A percentile compares a stretch with the other conserved stretches of the same genome.
Evolutionary conservation across 1,140 invertebrate species (phyloP).

Genomic region (Bombyx mori): ASM3026992v2 NC_085116.1:4223001-4223500

Average conservation of each 20-base stretch:
- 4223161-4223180: slow-evolving; percentile 81
- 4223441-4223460: slow-evolving; percentile 28
- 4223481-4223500: background rate
- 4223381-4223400: slow-evolving; percentile 6
- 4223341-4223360: slow-evolving; percentile 39
- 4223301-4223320: slow-evolving; percentile 54
- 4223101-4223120: slow-evolving; percentile 52
- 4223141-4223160: slow-evolving; percentile 81
- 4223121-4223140: slow-evolving; percentile 48
- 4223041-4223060: slow-evolving; percentile 71
- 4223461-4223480: slow-evolving; percentile 26
- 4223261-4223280: slow-evolving; percentile 72
- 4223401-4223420: slow-evolving; percentile 14
- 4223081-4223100: slow-evolving; percentile 49
- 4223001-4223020: slow-evolving; percentile 68
- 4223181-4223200: slow-evolving; percentile 83
- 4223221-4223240: slow-evolving; percentile 77
- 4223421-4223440: slow-evolving; percentile 22
- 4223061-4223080: slow-evolving; percentile 57
- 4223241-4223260: slow-evolving; percentile 85
- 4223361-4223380: slow-evolving; percentile 30
- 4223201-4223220: slow-evolving; percentile 74
- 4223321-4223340: slow-evolving; percentile 53
- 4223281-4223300: slow-evolving; percentile 54
- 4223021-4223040: slow-evolving; percentile 67